Evolutionary conservation across 2,797 vertebrate species (phyloP).

Genomic region (Pipistrellus pipistrellus): DNA sequence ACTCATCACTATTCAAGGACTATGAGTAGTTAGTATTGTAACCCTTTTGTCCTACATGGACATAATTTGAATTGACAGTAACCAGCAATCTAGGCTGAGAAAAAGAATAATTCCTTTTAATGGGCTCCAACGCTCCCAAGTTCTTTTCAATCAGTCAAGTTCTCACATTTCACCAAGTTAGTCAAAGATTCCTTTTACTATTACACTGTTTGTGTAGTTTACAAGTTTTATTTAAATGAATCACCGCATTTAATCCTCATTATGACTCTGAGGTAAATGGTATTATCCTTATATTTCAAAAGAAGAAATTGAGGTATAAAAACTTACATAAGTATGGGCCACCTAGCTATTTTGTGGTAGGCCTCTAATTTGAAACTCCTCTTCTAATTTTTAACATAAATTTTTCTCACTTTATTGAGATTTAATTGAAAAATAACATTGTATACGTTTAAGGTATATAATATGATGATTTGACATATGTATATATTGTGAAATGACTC

Average conservation of each 20-base stretch:
- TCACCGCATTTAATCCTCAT: slow-evolving; percentile 47
- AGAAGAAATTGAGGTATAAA: slow-evolving; percentile 16
- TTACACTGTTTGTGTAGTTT: background rate
- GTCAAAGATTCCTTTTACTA: background rate
- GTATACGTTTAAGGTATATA: background rate
- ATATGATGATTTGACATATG: background rate
- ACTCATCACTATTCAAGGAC: background rate
- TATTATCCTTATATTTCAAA: slow-evolving; percentile 41
- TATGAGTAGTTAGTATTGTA: slow-evolving; percentile 11
- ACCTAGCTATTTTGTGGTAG: background rate
- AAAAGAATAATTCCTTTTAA: background rate
- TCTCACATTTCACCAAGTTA: background rate
- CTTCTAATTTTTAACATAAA: slow-evolving; percentile 18
- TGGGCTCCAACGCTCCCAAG: background rate
- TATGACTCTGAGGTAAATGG: background rate
- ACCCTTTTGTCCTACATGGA: background rate
- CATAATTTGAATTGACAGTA: background rate
- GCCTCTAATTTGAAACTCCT: background rate
- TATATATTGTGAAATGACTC: background rate
- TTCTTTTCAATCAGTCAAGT: background rate
- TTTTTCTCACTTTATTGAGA: background rate
- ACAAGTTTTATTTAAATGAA: slow-evolving; percentile 7
- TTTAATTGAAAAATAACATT: background rate
- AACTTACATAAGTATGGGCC: background rate
- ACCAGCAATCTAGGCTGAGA: background rate